A percentile compares a stretch with the other conserved stretches of the same genome.
Conservation (phyloP, 2,113 vertebrate genomes). For the Argyrosomus japonicus region DNA sequence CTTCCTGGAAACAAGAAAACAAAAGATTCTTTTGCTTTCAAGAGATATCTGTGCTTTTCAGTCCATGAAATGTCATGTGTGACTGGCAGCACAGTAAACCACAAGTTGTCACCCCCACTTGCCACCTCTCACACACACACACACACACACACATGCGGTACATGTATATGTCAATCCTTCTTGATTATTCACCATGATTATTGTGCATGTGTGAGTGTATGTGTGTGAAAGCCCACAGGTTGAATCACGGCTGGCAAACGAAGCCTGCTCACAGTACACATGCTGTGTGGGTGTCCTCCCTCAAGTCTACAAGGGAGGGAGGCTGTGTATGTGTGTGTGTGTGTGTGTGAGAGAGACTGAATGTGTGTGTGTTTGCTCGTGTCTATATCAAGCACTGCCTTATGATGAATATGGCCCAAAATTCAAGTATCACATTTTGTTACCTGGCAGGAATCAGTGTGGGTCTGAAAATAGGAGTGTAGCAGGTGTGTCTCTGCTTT, state of each 20-base stretch:
- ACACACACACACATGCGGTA: constrained; percentile 11
- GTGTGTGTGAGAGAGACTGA: constrained; percentile 13
- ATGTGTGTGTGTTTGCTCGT: not conserved
- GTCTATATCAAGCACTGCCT: constrained; percentile 41
- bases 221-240: constrained; percentile 71
- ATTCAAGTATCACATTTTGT: constrained; percentile 38
- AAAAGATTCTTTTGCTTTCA: not conserved
- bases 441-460: constrained; percentile 20
- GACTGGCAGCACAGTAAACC: not conserved
- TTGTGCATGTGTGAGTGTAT: constrained; percentile 32
- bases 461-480: constrained; percentile 13
- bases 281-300: constrained; percentile 78
- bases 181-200: constrained; percentile 51
- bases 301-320: constrained; percentile 43
- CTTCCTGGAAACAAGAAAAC: constrained; percentile 84
- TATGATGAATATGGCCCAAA: constrained; percentile 21
- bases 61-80: not conserved
- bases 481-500: constrained; percentile 24
- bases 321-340: constrained; percentile 13
- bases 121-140: constrained; percentile 15
- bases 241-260: constrained; percentile 71
- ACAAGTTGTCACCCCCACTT: constrained; percentile 19
- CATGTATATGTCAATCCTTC: constrained; percentile 33
- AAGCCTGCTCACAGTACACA: constrained; percentile 73
- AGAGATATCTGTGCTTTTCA: not conserved